Evolutionary conservation across 2,888 invertebrate genomes (phyloP).

Genomic region (Patella pellucida): DNA sequence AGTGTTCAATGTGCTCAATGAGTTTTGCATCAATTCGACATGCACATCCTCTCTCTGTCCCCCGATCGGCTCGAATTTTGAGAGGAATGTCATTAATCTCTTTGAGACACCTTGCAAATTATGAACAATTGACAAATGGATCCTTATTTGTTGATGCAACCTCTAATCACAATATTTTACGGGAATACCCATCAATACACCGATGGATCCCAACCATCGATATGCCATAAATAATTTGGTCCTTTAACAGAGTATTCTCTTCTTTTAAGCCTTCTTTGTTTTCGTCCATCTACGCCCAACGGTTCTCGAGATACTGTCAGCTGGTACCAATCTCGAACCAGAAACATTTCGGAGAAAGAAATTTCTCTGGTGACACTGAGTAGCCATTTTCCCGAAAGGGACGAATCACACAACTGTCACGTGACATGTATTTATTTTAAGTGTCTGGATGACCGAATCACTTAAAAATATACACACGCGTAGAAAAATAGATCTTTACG

Average conservation of each 20-base stretch:
- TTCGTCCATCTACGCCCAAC: constrained; percentile 1
- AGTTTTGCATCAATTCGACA: constrained; percentile 21
- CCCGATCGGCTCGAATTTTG: constrained; percentile 25
- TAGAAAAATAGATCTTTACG: no score
- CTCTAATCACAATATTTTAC: constrained; percentile 21
- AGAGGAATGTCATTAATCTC: constrained; percentile 11
- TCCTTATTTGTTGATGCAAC: constrained; percentile 18
- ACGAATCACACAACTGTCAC: no score
- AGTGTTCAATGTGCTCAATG: constrained; percentile 9
- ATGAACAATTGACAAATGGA: constrained; percentile 20
- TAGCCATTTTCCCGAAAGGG: no score
- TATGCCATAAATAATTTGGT: constrained; percentile 26
- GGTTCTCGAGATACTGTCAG: constrained; percentile 19
- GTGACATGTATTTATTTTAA: no score
- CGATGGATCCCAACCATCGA: constrained; percentile 29
- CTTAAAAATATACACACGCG: no score
- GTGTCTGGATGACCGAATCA: no score
- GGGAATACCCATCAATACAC: constrained; percentile 28
- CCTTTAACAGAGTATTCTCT: constrained; percentile 20
- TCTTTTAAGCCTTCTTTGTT: constrained; percentile 2
- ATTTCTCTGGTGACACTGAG: no score
- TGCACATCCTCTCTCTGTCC: constrained; percentile 32
- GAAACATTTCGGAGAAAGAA: no score
- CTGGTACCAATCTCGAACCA: no score
- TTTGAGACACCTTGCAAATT: constrained; percentile 7